phyloP scores from a whole-genome alignment of 2,888 invertebrate genomes.

The Helicoverpa assulta region DNA sequence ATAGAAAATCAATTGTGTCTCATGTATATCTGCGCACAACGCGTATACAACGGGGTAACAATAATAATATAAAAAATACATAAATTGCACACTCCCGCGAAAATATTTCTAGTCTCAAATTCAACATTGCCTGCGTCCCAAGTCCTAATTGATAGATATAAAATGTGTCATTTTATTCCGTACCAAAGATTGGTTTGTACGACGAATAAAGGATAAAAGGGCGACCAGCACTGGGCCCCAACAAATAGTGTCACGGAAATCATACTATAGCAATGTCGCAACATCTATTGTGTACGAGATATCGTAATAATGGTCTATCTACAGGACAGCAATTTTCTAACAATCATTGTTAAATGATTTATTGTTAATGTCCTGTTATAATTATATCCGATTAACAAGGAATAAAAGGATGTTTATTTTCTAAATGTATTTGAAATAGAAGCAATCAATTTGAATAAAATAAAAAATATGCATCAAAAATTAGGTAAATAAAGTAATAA shows the following conservation, averaged over 20 bases:
- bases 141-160: neutral
- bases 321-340: constrained; percentile 7
- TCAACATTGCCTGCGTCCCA: neutral
- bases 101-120: neutral
- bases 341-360: constrained; percentile 8
- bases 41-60: too few relatives aligned
- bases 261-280: constrained; percentile 18
- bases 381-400: neutral
- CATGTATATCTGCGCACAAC: too few relatives aligned
- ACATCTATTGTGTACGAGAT: constrained; percentile 7
- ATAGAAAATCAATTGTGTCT: too few relatives aligned
- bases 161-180: constrained; percentile 1
- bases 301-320: neutral
- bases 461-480: too few relatives aligned
- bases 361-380: neutral
- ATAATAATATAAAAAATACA: too few relatives aligned
- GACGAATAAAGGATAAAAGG: constrained; percentile 11
- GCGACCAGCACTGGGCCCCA: constrained; percentile 1
- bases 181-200: neutral
- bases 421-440: too few relatives aligned
- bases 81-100: neutral
- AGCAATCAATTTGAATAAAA: too few relatives aligned
- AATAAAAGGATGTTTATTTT: neutral
- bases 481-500: too few relatives aligned
- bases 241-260: constrained; percentile 14